These are phyloP conservation scores for Heliconius melpomene DNA, from an alignment of 1,140 invertebrate genomes.

Conservation along the genomic window DNA sequence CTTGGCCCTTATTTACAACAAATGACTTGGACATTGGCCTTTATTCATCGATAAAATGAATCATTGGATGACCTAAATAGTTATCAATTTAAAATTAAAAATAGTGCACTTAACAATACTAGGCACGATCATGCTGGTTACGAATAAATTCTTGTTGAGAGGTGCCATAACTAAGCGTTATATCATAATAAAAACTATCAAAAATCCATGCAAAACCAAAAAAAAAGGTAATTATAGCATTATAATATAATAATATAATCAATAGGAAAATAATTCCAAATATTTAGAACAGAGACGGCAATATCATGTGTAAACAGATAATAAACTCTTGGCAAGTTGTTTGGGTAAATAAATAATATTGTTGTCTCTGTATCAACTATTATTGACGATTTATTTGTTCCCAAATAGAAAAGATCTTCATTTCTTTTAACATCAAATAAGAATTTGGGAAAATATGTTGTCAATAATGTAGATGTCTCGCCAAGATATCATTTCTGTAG, in stretches of 20 bases:
- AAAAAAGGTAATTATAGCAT: neutral
- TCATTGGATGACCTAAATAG: constrained; percentile 32
- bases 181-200: neutral
- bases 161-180: constrained; percentile 1
- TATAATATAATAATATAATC: neutral
- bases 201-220: constrained; percentile 28
- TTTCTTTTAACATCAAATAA: neutral
- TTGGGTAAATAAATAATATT: neutral
- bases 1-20: neutral
- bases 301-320: neutral
- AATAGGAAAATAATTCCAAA: neutral
- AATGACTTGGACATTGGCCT: constrained; percentile 8
- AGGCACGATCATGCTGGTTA: constrained; percentile 34
- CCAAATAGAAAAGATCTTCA: neutral
- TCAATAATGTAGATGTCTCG: neutral
- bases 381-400: neutral
- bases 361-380: neutral
- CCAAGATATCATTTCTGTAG: neutral
- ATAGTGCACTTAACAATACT: constrained; percentile 28
- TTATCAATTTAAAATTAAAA: constrained; percentile 30
- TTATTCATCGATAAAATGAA: constrained; percentile 25
- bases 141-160: constrained; percentile 1
- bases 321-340: too few species aligned
- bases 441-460: neutral
- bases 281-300: neutral